These are phyloP conservation scores for Cryptocephalus moraei DNA, from an alignment of 2,888 invertebrate species.

Conservation along the genomic window DNA sequence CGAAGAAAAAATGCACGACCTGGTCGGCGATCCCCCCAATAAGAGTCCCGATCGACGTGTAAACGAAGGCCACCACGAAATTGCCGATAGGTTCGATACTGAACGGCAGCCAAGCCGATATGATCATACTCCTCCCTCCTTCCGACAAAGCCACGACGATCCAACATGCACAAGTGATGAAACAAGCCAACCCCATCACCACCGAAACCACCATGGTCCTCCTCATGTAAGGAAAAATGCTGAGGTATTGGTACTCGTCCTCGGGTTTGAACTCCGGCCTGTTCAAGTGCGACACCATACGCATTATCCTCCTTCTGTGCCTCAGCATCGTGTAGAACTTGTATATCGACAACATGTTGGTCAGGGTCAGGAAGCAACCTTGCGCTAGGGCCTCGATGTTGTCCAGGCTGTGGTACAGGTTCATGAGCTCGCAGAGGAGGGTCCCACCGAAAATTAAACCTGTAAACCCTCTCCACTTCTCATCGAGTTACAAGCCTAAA, in stretches of 20 bases:
- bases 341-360: slow-evolving; percentile 16
- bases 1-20: slow-evolving; percentile 32
- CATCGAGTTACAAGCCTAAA: too few species aligned
- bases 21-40: slow-evolving; percentile 43
- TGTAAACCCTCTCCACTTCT: not conserved
- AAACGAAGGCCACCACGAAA: slow-evolving; percentile 39
- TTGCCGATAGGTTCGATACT: slow-evolving; percentile 35
- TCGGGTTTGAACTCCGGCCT: slow-evolving; percentile 7
- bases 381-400: slow-evolving; percentile 23
- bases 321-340: slow-evolving; percentile 8
- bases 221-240: slow-evolving; percentile 3
- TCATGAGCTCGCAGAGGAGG: slow-evolving; percentile 40
- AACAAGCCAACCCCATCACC: not conserved
- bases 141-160: slow-evolving; percentile 29
- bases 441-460: slow-evolving; percentile 34
- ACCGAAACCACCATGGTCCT: slow-evolving; percentile 5
- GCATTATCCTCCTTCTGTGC: slow-evolving; percentile 4
- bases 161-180: slow-evolving; percentile 27
- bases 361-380: slow-evolving; percentile 25
- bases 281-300: slow-evolving; percentile 4
- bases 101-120: slow-evolving; percentile 40
- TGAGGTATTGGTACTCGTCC: not conserved
- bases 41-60: slow-evolving; percentile 40
- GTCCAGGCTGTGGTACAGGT: slow-evolving; percentile 38
- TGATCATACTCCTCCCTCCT: slow-evolving; percentile 17